These are phyloP conservation scores for Megalopta genalis DNA, from an alignment of 1,140 invertebrate genomes.

Conservation along the genomic window DNA sequence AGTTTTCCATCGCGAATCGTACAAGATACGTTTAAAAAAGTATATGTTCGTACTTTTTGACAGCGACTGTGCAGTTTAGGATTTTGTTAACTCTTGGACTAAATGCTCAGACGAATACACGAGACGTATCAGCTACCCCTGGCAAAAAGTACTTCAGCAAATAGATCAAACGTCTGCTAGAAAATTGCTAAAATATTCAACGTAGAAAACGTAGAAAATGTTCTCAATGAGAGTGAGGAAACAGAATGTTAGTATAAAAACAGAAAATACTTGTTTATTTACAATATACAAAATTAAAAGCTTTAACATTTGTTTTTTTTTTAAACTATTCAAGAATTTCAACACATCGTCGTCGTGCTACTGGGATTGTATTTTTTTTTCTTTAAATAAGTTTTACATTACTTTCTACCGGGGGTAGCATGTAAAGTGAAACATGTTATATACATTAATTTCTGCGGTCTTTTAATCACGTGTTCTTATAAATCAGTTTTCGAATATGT, in stretches of 20 bases:
- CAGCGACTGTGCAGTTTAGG: neutral
- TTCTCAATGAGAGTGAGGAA: too few relatives aligned
- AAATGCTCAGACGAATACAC: constrained; percentile 1
- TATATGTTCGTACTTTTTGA: constrained; percentile 40
- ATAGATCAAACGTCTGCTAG: too few relatives aligned
- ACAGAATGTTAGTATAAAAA: neutral
- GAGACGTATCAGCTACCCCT: neutral
- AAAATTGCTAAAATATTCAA: too few relatives aligned
- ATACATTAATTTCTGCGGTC: constrained; percentile 22
- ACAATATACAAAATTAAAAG: neutral
- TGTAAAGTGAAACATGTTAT: neutral
- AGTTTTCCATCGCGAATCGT: neutral
- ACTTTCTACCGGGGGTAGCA: neutral
- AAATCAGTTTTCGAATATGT: constrained; percentile 7
- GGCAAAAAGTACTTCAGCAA: too few relatives aligned
- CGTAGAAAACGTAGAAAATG: too few relatives aligned
- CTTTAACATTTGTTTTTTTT: neutral
- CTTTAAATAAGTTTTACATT: too few relatives aligned
- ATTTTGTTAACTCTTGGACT: constrained; percentile 20
- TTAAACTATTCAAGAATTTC: too few relatives aligned
- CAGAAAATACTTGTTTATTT: neutral
- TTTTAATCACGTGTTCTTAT: constrained; percentile 14
- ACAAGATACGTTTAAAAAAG: constrained; percentile 3
- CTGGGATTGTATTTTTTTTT: too few relatives aligned
- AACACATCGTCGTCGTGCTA: too few relatives aligned